phyloP scores from a whole-genome alignment of 2,113 vertebrate genomes.

The Synchiropus splendidus region DNA sequence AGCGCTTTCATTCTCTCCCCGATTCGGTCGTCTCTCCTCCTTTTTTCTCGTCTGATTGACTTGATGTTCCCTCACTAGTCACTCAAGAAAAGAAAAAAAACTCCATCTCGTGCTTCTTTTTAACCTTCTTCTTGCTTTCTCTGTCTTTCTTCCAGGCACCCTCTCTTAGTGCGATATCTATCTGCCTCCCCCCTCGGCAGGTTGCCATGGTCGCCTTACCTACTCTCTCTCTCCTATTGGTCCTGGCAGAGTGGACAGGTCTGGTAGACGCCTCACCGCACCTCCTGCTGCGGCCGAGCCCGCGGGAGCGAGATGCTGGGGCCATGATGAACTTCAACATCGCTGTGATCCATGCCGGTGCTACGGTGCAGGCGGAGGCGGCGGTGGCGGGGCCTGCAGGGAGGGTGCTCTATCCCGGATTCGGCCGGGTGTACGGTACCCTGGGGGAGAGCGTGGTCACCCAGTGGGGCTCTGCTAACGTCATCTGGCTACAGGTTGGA shows the following conservation, averaged over 20 bases:
- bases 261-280: conserved; percentile 62
- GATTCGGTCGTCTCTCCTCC: no score
- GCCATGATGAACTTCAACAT: conserved; percentile 73
- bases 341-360: conserved; percentile 70
- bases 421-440: conserved; percentile 73
- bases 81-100: no score
- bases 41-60: not conserved
- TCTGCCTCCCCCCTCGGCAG: conserved; percentile 60
- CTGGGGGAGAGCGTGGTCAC: conserved; percentile 76
- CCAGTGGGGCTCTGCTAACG: conserved; percentile 76
- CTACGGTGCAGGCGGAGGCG: conserved; percentile 64
- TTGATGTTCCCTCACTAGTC: no score
- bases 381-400: conserved; percentile 65
- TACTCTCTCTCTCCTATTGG: conserved; percentile 78
- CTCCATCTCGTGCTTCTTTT: conserved; percentile 10
- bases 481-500: conserved; percentile 80
- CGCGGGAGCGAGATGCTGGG: conserved; percentile 66
- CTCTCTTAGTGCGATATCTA: conserved; percentile 63
- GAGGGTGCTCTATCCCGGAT: conserved; percentile 77
- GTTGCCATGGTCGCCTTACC: conserved; percentile 73
- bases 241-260: conserved; percentile 77
- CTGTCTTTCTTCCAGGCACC: conserved; percentile 57
- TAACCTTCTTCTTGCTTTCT: conserved; percentile 20
- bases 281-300: conserved; percentile 71
- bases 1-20: conserved; percentile 12